Evolutionary conservation across 1,140 invertebrate genomes (phyloP).

Genomic region (Brachionus koreanus): DNA sequence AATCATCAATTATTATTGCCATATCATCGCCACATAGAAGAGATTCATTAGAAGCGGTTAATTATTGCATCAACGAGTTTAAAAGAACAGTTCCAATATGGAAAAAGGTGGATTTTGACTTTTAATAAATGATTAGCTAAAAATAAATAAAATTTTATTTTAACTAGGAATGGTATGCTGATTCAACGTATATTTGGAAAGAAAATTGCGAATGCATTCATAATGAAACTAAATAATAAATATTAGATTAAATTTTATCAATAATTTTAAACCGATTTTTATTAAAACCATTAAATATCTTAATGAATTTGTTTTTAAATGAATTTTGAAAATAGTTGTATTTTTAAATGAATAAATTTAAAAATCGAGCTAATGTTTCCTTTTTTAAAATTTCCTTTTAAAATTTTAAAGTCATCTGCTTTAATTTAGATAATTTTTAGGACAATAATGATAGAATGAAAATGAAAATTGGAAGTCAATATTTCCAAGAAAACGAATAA

Average conservation of each 20-base stretch:
- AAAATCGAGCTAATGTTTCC: background rate
- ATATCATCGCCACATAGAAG: conserved; percentile 78
- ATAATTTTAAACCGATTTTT: background rate
- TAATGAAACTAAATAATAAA: background rate
- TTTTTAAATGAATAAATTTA: background rate
- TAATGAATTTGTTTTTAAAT: background rate
- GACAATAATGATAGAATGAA: background rate
- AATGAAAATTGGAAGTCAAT: background rate
- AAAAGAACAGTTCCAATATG: conserved; percentile 87
- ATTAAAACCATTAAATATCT: background rate
- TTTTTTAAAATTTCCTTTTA: background rate
- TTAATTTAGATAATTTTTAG: background rate
- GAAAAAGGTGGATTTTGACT: conserved; percentile 69
- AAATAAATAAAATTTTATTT: background rate
- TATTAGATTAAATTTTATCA: background rate
- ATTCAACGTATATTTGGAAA: conserved; percentile 27
- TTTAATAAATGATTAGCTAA: background rate
- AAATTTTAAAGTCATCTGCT: background rate
- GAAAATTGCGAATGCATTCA: conserved; percentile 42
- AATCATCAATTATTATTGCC: conserved; percentile 84
- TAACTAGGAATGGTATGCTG: conserved; percentile 32
- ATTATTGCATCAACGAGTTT: conserved; percentile 76
- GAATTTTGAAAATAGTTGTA: background rate
- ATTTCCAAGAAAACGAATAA: background rate
- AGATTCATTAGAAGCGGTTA: conserved; percentile 75